Evolutionary conservation across 2,797 vertebrate species (phyloP).

Genomic region (Peromyscus aztecus): DNA sequence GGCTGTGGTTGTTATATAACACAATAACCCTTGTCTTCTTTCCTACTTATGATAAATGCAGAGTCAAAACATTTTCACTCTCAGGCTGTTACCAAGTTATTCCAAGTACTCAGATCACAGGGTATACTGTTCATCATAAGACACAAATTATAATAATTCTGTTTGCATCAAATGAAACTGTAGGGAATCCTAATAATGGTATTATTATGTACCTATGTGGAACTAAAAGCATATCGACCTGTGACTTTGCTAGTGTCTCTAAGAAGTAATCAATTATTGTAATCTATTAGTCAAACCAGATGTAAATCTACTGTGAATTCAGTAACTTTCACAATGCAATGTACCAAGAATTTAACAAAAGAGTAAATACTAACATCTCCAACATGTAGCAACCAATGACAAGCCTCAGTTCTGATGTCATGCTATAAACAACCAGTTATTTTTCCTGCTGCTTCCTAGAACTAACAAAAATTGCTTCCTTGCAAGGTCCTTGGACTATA

Average conservation of each 20-base stretch:
- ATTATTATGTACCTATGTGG: background rate
- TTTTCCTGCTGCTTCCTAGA: background rate
- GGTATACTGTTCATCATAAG: background rate
- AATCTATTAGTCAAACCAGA: background rate
- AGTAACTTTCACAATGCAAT: background rate
- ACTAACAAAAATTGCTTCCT: background rate
- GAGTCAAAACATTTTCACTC: background rate
- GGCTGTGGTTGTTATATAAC: background rate
- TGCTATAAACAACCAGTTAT: background rate
- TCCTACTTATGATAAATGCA: conserved; percentile 5
- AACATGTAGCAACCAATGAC: conserved; percentile 10
- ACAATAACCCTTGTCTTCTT: conserved; percentile 3
- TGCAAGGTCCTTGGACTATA: background rate
- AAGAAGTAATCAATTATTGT: background rate
- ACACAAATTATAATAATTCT: conserved; percentile 42
- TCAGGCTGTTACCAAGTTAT: background rate
- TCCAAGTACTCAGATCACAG: background rate
- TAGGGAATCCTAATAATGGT: background rate
- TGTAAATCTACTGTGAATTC: conserved; percentile 15
- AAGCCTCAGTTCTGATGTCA: background rate
- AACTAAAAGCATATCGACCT: conserved; percentile 11
- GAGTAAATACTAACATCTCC: background rate
- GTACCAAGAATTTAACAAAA: background rate
- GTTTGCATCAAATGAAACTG: conserved; percentile 16
- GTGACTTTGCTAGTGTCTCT: background rate